A percentile compares a stretch with the other conserved stretches of the same genome.
phyloP scores from a whole-genome alignment of 1,140 invertebrate genomes.

The Aphis gossypii region DNA sequence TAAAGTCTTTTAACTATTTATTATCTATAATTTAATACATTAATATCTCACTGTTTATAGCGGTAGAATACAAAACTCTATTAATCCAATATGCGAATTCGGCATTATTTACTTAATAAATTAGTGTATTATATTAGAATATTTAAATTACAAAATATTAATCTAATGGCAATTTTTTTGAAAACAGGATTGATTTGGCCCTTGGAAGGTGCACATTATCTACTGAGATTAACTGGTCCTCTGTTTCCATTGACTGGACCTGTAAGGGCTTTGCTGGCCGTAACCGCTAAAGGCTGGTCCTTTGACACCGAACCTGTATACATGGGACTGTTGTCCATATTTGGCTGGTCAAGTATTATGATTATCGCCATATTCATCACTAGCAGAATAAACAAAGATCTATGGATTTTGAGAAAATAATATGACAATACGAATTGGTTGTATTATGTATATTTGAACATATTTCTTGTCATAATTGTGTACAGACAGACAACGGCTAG shows the following conservation, averaged over 20 bases:
- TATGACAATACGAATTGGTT: not conserved
- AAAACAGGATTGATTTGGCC: slow-evolving; percentile 61
- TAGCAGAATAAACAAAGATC: slow-evolving; percentile 56
- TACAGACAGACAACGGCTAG: not conserved
- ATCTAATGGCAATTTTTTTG: not conserved
- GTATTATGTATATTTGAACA: not conserved
- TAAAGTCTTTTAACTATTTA: slow-evolving; percentile 35
- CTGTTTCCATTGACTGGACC: slow-evolving; percentile 60
- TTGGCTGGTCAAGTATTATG: slow-evolving; percentile 68
- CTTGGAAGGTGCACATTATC: slow-evolving; percentile 59
- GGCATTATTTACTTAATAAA: not conserved
- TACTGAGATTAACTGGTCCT: slow-evolving; percentile 57
- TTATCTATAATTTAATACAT: not conserved
- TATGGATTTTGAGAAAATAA: slow-evolving; percentile 50
- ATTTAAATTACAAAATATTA: not conserved
- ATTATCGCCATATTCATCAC: slow-evolving; percentile 61
- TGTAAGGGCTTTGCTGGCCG: slow-evolving; percentile 59
- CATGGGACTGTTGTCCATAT: slow-evolving; percentile 67
- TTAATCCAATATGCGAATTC: not conserved
- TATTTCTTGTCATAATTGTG: not conserved
- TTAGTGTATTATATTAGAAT: not conserved
- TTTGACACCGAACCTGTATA: slow-evolving; percentile 67
- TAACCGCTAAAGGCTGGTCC: slow-evolving; percentile 60
- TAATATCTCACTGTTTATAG: not conserved
- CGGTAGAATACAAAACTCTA: not conserved